Percentiles rank a stretch among this genome's conserved stretches.
Evolutionary conservation across 2,797 vertebrate species (phyloP).

Genomic region (Arrhamphus sclerolepis): DNA sequence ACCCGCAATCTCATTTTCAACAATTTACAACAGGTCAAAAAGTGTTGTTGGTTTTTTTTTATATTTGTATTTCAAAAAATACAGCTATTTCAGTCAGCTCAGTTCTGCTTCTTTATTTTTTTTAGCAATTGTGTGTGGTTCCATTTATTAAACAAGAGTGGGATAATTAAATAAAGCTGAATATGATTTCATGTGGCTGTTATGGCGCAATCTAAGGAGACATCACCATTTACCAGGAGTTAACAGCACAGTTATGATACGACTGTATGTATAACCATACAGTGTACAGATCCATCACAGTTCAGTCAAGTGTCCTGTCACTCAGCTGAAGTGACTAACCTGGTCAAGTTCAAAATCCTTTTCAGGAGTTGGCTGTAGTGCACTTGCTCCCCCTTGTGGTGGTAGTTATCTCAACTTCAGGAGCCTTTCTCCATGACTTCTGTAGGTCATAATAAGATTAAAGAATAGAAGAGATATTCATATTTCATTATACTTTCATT

Average conservation of each 20-base stretch:
- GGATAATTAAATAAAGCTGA: too few species aligned
- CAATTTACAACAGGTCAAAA: neutral
- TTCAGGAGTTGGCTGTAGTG: constrained; percentile 30
- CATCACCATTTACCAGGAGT: too few species aligned
- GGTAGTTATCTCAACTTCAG: constrained; percentile 3
- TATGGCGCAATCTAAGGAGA: too few species aligned
- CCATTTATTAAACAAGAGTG: too few species aligned
- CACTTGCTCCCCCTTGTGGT: constrained; percentile 76
- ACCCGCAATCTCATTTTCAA: constrained; percentile 5
- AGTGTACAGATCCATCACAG: neutral
- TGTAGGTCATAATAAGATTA: neutral
- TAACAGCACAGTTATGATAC: too few species aligned
- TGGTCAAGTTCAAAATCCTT: neutral
- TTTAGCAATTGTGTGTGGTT: neutral
- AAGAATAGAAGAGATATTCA: too few species aligned
- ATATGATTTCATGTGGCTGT: neutral
- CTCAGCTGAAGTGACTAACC: neutral
- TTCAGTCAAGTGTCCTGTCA: constrained; percentile 1
- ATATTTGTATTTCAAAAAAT: too few species aligned
- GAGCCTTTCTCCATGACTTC: neutral
- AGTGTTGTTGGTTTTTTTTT: too few species aligned
- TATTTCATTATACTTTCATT: too few species aligned
- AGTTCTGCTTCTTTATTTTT: constrained; percentile 10
- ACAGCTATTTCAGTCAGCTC: neutral
- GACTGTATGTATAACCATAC: neutral